Evolutionary conservation across 2,113 vertebrate species (phyloP), one percentile per base, ranked within the genome.

Genomic region (Channa maculata): DNA sequence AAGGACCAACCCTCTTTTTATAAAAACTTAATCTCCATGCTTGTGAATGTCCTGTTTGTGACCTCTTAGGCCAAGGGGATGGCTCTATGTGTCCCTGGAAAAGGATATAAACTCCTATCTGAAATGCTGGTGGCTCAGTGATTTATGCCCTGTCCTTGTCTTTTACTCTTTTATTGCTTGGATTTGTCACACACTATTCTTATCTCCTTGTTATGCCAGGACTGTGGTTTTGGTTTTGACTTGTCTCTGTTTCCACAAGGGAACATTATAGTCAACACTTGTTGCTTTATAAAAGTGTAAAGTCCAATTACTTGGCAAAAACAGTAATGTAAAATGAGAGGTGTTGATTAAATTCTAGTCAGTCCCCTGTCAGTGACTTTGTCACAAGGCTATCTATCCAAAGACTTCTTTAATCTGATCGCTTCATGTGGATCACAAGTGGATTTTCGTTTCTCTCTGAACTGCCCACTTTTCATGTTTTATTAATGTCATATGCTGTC

Each of bases 401-500:
- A 80, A 72, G 72, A 73, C 77, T 65, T 75, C 76, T 83, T 81
- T 89, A 86, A 86, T 89, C 83, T 76, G 54, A 86, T 75, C 41
- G 33, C 84, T 89, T 86, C 57, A 65, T 75, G 76, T 77, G 75
- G 79, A 83, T 85, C 68, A 13, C 67, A 50, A 80, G 85, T 82
- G 68, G 77, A 88, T 85, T 83, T 88, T 74, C 37, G 71, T 74
- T 68, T 74, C 79, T 79, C 82, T 65, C 66, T 63, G 59, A 75
- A 65, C 71, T 52, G 15, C 71, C 71, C 44, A 51, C 80, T 54
- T 11, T 86, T 94, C 91, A 93, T 92, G 91, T 93, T 93, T 94
- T 94, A 95, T 93, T 94, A 92, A 93, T 91, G 77, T 91, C 92
- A 85, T 85, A 84, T 88, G 87, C 85, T 89, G 86, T 89, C 66